A percentile compares a stretch with the other conserved stretches of the same genome.
phyloP scores from a whole-genome alignment of 1,140 invertebrate genomes.

The Drosophila micromelanica region DNA sequence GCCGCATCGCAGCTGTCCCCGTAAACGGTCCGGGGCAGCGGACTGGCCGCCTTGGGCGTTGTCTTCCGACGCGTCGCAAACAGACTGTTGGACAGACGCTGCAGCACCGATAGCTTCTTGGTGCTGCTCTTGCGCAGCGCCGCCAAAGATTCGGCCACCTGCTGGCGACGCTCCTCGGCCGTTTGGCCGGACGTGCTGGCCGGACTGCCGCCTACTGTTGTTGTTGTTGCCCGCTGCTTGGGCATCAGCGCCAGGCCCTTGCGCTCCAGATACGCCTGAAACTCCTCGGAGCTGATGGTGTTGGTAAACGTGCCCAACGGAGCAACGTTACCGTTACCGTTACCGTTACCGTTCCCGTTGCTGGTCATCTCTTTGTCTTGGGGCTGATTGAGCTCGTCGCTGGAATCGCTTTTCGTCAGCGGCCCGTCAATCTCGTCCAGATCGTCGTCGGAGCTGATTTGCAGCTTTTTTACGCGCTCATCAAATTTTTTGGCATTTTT shows the following conservation, averaged over 20 bases:
- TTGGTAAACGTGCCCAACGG: conserved; percentile 71
- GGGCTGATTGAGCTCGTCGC: conserved; percentile 60
- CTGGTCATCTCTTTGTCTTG: not conserved
- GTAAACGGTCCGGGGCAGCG: conserved; percentile 39
- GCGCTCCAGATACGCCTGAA: conserved; percentile 76
- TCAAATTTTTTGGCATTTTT: conserved; percentile 83
- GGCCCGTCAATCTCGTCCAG: conserved; percentile 80
- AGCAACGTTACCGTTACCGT: too few species aligned
- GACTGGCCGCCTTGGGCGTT: conserved; percentile 48
- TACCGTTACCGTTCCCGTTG: not conserved
- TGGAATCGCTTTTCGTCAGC: conserved; percentile 77
- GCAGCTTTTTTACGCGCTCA: conserved; percentile 76
- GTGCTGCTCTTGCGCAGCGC: conserved; percentile 54
- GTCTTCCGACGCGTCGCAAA: conserved; percentile 73
- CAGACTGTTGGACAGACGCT: conserved; percentile 70
- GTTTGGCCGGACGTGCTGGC: conserved; percentile 2
- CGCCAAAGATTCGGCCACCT: conserved; percentile 53
- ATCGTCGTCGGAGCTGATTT: conserved; percentile 82
- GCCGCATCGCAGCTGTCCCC: conserved; percentile 22
- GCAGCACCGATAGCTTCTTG: conserved; percentile 77
- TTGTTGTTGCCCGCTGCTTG: conserved; percentile 35
- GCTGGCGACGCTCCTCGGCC: conserved; percentile 48
- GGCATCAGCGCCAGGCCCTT: conserved; percentile 75
- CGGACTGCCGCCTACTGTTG: too few species aligned
- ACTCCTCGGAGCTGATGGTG: conserved; percentile 81